Evolutionary conservation across 2,113 vertebrate genomes (phyloP).

Genomic region (Ophthalmolycus amberensis): DNA sequence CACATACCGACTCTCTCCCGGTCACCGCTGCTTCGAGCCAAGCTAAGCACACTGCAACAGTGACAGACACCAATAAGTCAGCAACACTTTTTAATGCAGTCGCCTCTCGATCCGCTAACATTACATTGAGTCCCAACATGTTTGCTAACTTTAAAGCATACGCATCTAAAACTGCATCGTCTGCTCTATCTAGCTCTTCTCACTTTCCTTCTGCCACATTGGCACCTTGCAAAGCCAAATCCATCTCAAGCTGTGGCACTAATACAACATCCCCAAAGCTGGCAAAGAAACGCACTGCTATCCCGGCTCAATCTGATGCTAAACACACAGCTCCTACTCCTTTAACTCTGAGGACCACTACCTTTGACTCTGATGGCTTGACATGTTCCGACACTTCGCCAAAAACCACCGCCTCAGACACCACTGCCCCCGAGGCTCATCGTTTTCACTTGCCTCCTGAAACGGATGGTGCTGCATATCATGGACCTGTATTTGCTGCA

Average conservation of each 20-base stretch:
- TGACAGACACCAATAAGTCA: slow-evolving; percentile 30
- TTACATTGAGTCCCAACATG: slow-evolving; percentile 33
- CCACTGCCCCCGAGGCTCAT: slow-evolving; percentile 23
- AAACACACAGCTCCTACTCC: neutral
- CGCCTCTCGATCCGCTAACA: slow-evolving; percentile 48
- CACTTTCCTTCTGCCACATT: neutral
- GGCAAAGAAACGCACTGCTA: slow-evolving; percentile 13
- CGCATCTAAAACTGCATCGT: neutral
- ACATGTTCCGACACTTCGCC: slow-evolving; percentile 19
- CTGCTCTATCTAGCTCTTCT: slow-evolving; percentile 29
- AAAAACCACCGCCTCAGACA: slow-evolving; percentile 54
- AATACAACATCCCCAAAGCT: slow-evolving; percentile 7
- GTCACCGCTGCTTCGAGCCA: slow-evolving; percentile 1
- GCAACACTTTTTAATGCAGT: slow-evolving; percentile 68
- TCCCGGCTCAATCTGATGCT: neutral
- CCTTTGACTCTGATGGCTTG: slow-evolving; percentile 22
- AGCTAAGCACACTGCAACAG: slow-evolving; percentile 8
- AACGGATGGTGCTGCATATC: slow-evolving; percentile 27
- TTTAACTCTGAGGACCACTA: slow-evolving; percentile 10
- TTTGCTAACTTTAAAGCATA: slow-evolving; percentile 40
- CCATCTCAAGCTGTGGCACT: slow-evolving; percentile 3
- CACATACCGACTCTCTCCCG: slow-evolving; percentile 9
- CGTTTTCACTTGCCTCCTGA: slow-evolving; percentile 10
- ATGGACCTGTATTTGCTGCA: slow-evolving; percentile 8
- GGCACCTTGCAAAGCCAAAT: slow-evolving; percentile 15